A percentile compares a stretch with the other conserved stretches of the same genome.
Evolutionary conservation across 2,888 invertebrate genomes (phyloP).

Genomic region (Caenorhabditis virilis): DNA sequence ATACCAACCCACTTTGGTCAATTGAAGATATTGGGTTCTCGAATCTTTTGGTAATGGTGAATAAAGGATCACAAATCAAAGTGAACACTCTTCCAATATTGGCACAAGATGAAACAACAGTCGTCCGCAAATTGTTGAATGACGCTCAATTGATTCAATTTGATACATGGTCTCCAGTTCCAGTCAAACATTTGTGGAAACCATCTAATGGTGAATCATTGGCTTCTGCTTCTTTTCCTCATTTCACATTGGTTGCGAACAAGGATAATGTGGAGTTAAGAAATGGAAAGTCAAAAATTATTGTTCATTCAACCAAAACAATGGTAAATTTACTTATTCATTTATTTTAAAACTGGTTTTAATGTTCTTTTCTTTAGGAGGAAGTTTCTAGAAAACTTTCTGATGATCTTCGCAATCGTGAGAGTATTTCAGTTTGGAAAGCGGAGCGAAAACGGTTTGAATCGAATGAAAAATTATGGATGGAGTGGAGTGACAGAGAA

Average conservation of each 20-base stretch:
- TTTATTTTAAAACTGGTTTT: background rate
- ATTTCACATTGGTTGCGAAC: constrained; percentile 44
- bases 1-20: constrained; percentile 10
- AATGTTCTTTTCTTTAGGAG: constrained; percentile 8
- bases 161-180: constrained; percentile 22
- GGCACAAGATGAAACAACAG: constrained; percentile 9
- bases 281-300: constrained; percentile 45
- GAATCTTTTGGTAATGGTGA: constrained; percentile 30
- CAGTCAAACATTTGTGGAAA: constrained; percentile 23
- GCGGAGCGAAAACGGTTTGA: constrained; percentile 37
- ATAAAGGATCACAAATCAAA: background rate
- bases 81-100: constrained; percentile 13
- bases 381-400: constrained; percentile 16
- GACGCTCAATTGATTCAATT: constrained; percentile 20
- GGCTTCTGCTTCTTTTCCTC: constrained; percentile 22
- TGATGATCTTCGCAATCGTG: constrained; percentile 35
- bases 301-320: constrained; percentile 33
- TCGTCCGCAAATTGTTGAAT: constrained; percentile 18
- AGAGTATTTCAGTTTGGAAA: constrained; percentile 34
- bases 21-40: constrained; percentile 44
- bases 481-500: constrained; percentile 34
- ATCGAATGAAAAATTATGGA: constrained; percentile 19
- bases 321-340: no score
- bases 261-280: constrained; percentile 40
- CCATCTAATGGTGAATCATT: background rate